These are phyloP conservation scores for Tolypeutes matacus DNA, from an alignment of 2,797 vertebrate species.

Conservation along the genomic window DNA sequence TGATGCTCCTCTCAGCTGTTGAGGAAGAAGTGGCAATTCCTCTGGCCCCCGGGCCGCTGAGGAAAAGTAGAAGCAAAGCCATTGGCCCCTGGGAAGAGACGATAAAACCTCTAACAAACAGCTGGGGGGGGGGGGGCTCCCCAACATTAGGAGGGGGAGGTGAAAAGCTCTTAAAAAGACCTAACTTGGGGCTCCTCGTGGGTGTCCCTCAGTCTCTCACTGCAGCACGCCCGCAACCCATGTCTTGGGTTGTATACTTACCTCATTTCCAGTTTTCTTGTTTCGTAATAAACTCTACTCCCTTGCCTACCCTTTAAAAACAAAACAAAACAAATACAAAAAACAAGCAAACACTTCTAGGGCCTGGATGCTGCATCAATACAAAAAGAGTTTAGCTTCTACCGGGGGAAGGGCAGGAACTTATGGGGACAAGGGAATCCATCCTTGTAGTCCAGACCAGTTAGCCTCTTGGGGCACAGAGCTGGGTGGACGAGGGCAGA, in stretches of 20 bases:
- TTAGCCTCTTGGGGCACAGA: not conserved
- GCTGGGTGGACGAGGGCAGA: not conserved
- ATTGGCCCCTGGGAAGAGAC: not conserved
- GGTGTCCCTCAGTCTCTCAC: no score
- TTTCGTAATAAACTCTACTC: no score
- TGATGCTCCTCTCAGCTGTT: not conserved
- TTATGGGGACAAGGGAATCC: not conserved
- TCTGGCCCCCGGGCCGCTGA: not conserved
- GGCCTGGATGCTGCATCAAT: not conserved
- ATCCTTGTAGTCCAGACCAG: not conserved
- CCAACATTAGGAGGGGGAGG: no score
- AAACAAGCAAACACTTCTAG: not conserved
- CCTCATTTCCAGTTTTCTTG: no score
- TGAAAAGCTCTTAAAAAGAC: no score
- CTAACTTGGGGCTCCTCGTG: no score
- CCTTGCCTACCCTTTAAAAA: no score
- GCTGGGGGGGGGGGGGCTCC: no score
- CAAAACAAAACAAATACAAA: no score
- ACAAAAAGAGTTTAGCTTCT: not conserved
- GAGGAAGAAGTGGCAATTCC: not conserved
- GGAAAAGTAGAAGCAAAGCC: not conserved
- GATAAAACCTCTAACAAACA: not conserved
- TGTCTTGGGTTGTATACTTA: no score
- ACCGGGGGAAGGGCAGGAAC: fast-evolving
- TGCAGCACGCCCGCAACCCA: no score